These are phyloP conservation scores for Tipula confusa DNA, from an alignment of 2,888 invertebrate species.

Conservation along the genomic window DNA sequence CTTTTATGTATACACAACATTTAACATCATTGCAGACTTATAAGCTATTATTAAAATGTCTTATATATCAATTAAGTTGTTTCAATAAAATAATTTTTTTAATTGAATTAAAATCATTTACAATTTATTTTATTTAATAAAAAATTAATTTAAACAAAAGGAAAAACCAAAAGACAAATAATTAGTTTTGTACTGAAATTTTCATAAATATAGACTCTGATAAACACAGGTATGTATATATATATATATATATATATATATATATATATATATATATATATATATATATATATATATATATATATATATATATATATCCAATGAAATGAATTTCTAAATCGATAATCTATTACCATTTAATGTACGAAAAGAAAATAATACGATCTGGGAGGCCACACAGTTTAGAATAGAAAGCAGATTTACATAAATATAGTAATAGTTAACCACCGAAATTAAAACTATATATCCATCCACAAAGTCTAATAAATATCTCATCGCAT, in stretches of 20 bases:
- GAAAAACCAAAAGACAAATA: not conserved
- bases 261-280: no score
- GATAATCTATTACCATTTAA: not conserved
- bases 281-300: no score
- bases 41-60: not conserved
- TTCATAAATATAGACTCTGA: not conserved
- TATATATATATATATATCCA: no score
- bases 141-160: not conserved
- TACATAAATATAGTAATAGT: not conserved
- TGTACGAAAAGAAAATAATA: not conserved
- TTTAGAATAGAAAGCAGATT: not conserved
- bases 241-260: no score
- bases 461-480: not conserved
- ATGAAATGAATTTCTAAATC: not conserved
- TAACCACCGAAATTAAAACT: not conserved
- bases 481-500: not conserved
- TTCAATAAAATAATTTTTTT: not conserved
- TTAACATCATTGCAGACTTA: not conserved
- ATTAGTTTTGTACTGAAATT: not conserved
- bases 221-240: no score
- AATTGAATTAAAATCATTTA: not conserved
- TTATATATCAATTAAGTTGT: constrained; percentile 1
- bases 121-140: not conserved
- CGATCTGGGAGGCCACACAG: not conserved
- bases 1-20: not conserved